Conservation (phyloP, 2,888 invertebrate species). For the Tiliacea citrago region DNA sequence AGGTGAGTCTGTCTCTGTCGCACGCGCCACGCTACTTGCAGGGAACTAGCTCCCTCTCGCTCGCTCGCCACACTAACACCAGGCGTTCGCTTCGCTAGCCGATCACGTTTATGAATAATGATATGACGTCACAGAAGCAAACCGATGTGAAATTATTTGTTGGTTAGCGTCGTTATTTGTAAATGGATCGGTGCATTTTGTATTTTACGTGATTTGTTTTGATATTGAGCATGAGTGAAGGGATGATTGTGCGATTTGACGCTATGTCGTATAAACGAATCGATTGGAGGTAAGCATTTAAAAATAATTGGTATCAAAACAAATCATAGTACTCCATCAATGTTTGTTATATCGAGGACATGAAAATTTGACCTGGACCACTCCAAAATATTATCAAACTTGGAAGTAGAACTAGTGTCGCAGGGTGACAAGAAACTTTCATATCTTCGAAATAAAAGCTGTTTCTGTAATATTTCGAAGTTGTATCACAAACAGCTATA, state of each 20-base stretch:
- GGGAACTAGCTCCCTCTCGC: conserved; percentile 57
- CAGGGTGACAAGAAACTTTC: conserved; percentile 13
- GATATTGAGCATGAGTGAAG: conserved; percentile 1
- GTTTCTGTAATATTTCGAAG: conserved; percentile 54
- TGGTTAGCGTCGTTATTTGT: conserved; percentile 29
- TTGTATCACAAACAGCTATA: conserved; percentile 62
- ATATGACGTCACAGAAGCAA: not conserved
- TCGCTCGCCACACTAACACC: conserved; percentile 71
- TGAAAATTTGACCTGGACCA: conserved; percentile 35
- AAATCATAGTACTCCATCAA: conserved; percentile 44
- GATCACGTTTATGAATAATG: conserved; percentile 60
- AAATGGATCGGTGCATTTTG: conserved; percentile 42
- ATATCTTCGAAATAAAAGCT: conserved; percentile 52
- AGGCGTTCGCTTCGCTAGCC: conserved; percentile 70
- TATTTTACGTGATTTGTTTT: conserved; percentile 57
- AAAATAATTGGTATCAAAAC: conserved; percentile 24
- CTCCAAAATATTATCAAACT: not conserved
- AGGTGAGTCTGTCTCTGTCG: conserved; percentile 90
- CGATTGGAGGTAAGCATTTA: not conserved
- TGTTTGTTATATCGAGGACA: conserved; percentile 53
- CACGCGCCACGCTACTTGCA: conserved; percentile 49
- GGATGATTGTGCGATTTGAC: not conserved
- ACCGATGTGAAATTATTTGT: not conserved
- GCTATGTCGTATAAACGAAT: not conserved
- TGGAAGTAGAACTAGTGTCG: not conserved